Base-by-base conservation (phyloP, 2,888 invertebrate genomes). In the Cacoxenus indagator region DNA sequence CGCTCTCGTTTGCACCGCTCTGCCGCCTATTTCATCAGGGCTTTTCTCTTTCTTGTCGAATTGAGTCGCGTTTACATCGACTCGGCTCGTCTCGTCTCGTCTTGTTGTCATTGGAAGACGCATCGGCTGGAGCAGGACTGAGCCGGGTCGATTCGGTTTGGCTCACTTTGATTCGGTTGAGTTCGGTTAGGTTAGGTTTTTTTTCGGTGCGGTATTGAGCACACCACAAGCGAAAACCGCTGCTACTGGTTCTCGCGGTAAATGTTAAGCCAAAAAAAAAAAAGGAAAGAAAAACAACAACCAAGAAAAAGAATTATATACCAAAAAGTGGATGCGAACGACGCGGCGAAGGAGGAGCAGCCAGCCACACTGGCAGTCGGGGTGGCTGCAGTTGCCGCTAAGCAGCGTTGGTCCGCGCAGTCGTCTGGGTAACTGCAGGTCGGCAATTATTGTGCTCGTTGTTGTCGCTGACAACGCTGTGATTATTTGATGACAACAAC, bases 201-300 rank as follows among this genome's bases (percentile, higher is more conserved):
- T 19, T 19, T 75, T 73, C 75, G 76, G 73, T 67, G 73, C 74
- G 76, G 75, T 76, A 74, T 75, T 73, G 78, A 75, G 76, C 72
- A 83, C 81, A 82, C 84, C 84, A 83, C 84, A 84, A 85, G 84
- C 80, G 84, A 85, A 81, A 88, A 88, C 87, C 88, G 85, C 87
- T 87, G 88, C 86, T 86, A 86, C 88, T 88, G 87, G 88, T 88
- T 87, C 86, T 86, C 87, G 87, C 84, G 87, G 87, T 87, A 83
- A 84, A 80, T 82, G 84, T 78, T 78, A 85, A 85, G 85, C 84
- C 82, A 85, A 84, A 78, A 81, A 79, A 81, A 78, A 81, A 77
- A 79, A 81, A 72, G 31, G 9, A 31, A 31, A 31, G 5, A 31
- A 31, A 31, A 31, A 31, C 4, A 31, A 31, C 4, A 31, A 31